Conservation (phyloP, 2,797 vertebrate species). For the Sardinella longiceps region DNA sequence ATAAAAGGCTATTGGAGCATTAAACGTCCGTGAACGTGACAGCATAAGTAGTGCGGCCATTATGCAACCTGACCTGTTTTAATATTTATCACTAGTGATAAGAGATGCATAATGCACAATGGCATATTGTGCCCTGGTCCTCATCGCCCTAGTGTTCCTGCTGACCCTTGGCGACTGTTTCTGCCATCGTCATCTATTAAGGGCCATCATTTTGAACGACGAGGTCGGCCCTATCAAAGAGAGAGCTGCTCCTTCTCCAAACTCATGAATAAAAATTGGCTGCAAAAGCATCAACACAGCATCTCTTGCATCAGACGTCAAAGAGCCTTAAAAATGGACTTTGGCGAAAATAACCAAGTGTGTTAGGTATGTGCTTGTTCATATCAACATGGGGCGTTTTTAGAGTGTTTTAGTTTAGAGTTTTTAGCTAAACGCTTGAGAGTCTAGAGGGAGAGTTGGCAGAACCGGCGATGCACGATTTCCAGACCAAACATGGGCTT, state of each 20-base stretch:
- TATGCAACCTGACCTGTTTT: constrained; percentile 37
- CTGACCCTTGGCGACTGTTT: not conserved
- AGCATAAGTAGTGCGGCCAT: not conserved
- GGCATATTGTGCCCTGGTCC: not conserved
- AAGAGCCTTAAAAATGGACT: not conserved
- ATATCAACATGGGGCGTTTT: not conserved
- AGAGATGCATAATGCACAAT: constrained; percentile 12
- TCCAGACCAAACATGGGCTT: constrained; percentile 41
- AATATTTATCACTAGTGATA: constrained; percentile 41
- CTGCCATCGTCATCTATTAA: constrained; percentile 3
- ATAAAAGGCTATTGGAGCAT: not conserved
- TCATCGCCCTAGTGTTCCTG: not conserved
- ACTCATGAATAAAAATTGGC: constrained; percentile 3
- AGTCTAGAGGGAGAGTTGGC: not conserved
- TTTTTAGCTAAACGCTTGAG: not conserved
- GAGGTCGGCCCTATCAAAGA: not conserved
- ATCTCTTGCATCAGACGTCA: not conserved
- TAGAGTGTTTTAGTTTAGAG: no score
- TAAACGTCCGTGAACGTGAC: not conserved
- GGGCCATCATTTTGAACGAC: not conserved
- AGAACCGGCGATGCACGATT: not conserved
- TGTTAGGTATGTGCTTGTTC: not conserved
- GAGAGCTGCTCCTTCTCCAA: not conserved
- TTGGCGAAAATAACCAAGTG: not conserved
- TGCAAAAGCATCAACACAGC: not conserved